These are phyloP conservation scores for Orycteropus afer DNA, from an alignment of 2,113 vertebrate genomes.

Conservation along the genomic window DNA sequence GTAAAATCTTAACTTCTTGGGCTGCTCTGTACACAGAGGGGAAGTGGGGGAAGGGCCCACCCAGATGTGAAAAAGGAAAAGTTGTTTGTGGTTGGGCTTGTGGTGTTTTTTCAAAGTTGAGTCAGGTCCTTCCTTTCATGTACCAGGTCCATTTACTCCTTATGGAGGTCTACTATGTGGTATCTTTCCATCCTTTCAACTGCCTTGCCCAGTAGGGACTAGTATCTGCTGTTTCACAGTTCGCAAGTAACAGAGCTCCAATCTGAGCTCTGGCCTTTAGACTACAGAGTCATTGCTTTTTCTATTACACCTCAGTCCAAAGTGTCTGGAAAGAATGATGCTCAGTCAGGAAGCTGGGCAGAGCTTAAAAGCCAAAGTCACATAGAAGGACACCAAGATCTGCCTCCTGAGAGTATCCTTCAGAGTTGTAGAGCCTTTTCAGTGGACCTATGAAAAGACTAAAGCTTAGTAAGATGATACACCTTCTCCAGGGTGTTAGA, in stretches of 20 bases:
- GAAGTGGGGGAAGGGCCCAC: neutral
- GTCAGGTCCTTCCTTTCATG: neutral
- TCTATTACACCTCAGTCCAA: neutral
- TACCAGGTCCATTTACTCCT: neutral
- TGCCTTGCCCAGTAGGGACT: neutral
- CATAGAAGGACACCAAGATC: neutral
- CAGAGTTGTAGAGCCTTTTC: neutral
- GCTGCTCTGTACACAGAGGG: neutral
- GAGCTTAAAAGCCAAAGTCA: neutral
- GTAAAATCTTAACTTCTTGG: constrained; percentile 57
- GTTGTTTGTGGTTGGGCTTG: constrained; percentile 28
- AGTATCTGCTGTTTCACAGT: neutral
- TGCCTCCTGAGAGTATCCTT: neutral
- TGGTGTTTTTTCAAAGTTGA: neutral
- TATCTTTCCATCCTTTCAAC: neutral
- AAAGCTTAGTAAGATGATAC: neutral
- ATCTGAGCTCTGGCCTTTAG: constrained; percentile 10
- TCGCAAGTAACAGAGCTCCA: neutral
- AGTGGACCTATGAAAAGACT: neutral
- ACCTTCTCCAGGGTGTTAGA: neutral
- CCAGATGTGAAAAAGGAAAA: constrained; percentile 26
- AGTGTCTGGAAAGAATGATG: neutral
- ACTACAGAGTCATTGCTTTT: constrained; percentile 24
- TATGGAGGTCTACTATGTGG: neutral
- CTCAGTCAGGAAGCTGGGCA: neutral